Evolutionary conservation across 2,797 vertebrate species (phyloP), one percentile per base, ranked within the genome.

Genomic region (Cynopterus sphinx): DNA sequence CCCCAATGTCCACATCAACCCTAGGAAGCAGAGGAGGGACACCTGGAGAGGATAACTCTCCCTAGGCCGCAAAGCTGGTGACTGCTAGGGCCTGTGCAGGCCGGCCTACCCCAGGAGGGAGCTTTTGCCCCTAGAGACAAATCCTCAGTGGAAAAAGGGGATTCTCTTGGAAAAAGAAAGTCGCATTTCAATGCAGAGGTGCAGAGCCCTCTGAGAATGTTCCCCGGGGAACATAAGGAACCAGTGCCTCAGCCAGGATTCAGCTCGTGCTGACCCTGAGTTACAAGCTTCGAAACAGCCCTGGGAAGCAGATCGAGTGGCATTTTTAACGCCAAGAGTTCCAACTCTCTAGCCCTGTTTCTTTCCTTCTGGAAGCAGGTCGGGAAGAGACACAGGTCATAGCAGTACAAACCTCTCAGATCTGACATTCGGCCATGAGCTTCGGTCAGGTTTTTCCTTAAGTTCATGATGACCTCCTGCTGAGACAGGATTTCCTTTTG

Each of bases 361-460:
- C 28, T 46, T 51, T 65, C 26, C 36, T 31, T 83, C 67, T 74
- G 2, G 0, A 28, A 36, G 71, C 0, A 31, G 31, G 78, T 41
- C 21, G 3, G 82, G 57, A 28, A 46, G 65, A 22, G 55, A 16
- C 0, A 0, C 0, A 0, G 36, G 1, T 49, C 49, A 49, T 79
- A 0, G 6, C 19, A 5, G 41, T 21, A 97, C 98, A 17, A 36
- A 99, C 99, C 99, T 98, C 98, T 98, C 97, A 99, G 46, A 78
- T 99, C 99, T 0, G 98, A 98, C 97, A 99, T 98, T 24, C 95
- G 98, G 98, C 98, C 93, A 21, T 98, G 98, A 87, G 98, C 98
- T 63, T 98, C 97, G 0, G 87, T 95, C 0, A 99, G 98, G 93
- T 99, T 98, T 87, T 91, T 97, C 91, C 95, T 98, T 21, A 99